Evolutionary conservation across 2,888 invertebrate genomes (phyloP).

Genomic region (Heteromyza rotundicornis): DNA sequence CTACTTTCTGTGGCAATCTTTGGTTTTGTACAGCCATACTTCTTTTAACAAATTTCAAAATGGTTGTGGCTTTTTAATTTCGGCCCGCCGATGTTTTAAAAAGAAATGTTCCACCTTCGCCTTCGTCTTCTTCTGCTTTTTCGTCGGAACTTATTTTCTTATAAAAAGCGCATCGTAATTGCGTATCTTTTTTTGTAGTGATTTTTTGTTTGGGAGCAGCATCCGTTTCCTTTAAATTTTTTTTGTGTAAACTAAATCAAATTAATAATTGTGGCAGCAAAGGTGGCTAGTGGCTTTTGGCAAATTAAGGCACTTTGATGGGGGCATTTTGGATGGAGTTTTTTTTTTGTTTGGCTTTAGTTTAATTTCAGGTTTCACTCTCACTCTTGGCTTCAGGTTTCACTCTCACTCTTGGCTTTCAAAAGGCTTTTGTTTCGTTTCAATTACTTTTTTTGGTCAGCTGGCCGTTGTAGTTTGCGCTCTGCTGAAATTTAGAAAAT

Average conservation of each 20-base stretch:
- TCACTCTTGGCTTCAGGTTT: constrained; percentile 11
- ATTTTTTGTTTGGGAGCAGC: background rate
- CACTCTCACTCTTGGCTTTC: constrained; percentile 13
- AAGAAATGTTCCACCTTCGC: no score
- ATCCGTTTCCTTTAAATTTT: constrained; percentile 4
- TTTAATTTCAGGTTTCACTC: constrained; percentile 13
- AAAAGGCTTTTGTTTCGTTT: background rate
- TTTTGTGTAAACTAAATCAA: background rate
- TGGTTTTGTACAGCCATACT: constrained; percentile 42
- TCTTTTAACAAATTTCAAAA: constrained; percentile 36
- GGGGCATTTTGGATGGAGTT: background rate
- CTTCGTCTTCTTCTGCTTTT: background rate
- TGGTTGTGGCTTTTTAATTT: constrained; percentile 25
- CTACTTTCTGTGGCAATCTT: constrained; percentile 28
- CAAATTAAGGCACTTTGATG: background rate
- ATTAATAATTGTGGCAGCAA: background rate
- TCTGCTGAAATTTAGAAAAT: constrained; percentile 39
- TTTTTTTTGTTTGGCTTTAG: background rate
- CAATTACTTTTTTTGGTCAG: background rate
- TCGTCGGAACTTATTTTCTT: background rate
- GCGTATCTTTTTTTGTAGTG: constrained; percentile 20
- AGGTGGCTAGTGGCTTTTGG: background rate
- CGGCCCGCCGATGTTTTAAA: no score
- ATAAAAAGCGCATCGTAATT: constrained; percentile 4
- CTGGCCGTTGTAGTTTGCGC: no score